Evolutionary conservation across 2,888 invertebrate species (phyloP).

Genomic region (Athalia rosae): DNA sequence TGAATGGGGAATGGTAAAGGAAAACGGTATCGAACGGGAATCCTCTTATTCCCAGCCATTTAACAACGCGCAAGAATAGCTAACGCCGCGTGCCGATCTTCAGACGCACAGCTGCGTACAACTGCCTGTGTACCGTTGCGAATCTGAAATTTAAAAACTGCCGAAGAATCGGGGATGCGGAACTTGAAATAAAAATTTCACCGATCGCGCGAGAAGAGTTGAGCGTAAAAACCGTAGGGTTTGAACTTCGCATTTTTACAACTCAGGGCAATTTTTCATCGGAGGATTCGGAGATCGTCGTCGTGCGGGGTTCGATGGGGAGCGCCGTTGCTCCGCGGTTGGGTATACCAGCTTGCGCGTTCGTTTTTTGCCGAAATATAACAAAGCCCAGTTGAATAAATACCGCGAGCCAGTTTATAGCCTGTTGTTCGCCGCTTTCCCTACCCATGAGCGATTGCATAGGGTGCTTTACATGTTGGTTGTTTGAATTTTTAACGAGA

Average conservation of each 20-base stretch:
- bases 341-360: too few relatives aligned
- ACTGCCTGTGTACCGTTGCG: too few relatives aligned
- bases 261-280: too few relatives aligned
- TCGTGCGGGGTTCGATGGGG: too few relatives aligned
- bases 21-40: neutral
- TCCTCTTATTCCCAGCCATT: slow-evolving; percentile 1
- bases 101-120: too few relatives aligned
- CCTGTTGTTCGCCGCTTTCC: slow-evolving; percentile 31
- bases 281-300: too few relatives aligned
- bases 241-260: too few relatives aligned
- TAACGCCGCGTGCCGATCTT: neutral
- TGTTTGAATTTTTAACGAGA: slow-evolving; percentile 38
- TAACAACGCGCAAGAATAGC: neutral
- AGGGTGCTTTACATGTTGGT: slow-evolving; percentile 27
- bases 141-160: neutral
- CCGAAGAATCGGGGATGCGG: neutral
- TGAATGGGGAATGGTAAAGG: neutral
- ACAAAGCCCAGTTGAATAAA: neutral
- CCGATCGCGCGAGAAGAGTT: too few relatives aligned
- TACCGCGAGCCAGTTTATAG: slow-evolving; percentile 29
- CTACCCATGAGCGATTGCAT: slow-evolving; percentile 2
- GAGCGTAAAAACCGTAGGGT: too few relatives aligned
- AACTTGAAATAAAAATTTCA: neutral
- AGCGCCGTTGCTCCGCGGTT: too few relatives aligned
- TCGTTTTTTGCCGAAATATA: neutral